Conservation (phyloP, 2,888 invertebrate species). For the Laothoe populi region DNA sequence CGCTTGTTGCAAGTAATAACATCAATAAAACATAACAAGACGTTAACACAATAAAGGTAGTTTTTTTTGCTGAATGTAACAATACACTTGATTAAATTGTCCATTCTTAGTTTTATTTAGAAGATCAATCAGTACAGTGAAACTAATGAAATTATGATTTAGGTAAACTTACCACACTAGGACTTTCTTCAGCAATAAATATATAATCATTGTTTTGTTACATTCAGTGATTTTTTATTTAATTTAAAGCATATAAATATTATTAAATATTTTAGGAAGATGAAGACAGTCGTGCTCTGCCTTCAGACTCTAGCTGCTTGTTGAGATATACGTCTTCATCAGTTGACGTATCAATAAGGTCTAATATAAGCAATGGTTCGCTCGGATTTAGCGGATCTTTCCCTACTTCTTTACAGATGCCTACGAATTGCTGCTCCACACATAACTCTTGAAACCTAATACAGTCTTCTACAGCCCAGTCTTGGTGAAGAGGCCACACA, state of each 20-base stretch:
- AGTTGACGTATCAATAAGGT: conserved; percentile 89
- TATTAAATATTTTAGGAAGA: conserved; percentile 37
- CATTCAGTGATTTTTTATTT: conserved; percentile 21
- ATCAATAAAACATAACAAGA: conserved; percentile 26
- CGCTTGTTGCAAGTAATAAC: conserved; percentile 1
- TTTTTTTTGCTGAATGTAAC: conserved; percentile 28
- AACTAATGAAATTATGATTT: neutral
- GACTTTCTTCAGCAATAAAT: neutral
- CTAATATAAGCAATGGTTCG: conserved; percentile 87
- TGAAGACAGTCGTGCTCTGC: conserved; percentile 80
- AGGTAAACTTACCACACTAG: neutral
- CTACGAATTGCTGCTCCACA: conserved; percentile 88
- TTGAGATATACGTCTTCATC: conserved; percentile 88
- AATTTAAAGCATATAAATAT: conserved; percentile 13
- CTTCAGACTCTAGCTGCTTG: conserved; percentile 86
- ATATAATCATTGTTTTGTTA: conserved; percentile 9
- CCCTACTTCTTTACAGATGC: conserved; percentile 86
- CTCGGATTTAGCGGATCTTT: conserved; percentile 85
- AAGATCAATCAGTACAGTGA: neutral
- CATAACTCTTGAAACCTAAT: conserved; percentile 89
- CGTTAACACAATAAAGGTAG: conserved; percentile 1
- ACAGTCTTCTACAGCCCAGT: conserved; percentile 91
- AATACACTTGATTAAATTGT: conserved; percentile 13
- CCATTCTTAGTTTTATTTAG: neutral
- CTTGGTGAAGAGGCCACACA: conserved; percentile 82